Percentiles rank a stretch among this genome's conserved stretches.
Conservation (phyloP, 2,113 vertebrate genomes). For the Leucopternis melanops region DNA sequence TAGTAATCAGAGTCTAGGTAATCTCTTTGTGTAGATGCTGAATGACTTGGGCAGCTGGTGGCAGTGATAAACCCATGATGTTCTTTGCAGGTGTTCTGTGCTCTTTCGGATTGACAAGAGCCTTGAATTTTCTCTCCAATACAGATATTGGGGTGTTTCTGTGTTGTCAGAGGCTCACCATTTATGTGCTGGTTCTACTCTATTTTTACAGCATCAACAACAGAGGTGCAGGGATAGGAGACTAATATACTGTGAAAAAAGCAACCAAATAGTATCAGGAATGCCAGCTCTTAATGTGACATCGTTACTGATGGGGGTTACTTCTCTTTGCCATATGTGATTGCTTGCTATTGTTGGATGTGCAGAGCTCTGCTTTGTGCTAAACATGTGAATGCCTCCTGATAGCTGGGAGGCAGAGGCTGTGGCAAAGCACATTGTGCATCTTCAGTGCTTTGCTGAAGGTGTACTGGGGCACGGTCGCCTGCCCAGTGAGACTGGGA, state of each 20-base stretch:
- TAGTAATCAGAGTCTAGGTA: neutral
- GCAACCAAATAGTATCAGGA: neutral
- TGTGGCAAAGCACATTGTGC: fast-evolving
- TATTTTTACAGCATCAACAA: neutral
- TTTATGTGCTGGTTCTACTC: neutral
- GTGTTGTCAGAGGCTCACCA: neutral
- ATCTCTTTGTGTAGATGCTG: neutral
- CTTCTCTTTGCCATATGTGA: too few relatives aligned
- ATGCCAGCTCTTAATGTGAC: fast-evolving
- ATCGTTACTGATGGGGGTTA: neutral
- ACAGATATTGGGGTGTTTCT: neutral
- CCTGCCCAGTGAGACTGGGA: neutral
- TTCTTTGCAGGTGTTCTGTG: neutral
- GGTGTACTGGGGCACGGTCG: fast-evolving
- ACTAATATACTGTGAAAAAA: neutral
- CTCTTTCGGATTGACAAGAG: neutral
- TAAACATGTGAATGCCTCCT: fast-evolving
- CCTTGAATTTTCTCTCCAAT: neutral
- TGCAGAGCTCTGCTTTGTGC: neutral
- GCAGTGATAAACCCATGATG: neutral
- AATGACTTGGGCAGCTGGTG: neutral
- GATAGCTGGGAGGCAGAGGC: neutral
- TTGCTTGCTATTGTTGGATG: neutral
- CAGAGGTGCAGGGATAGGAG: neutral
- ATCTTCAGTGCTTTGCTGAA: fast-evolving